Evolutionary conservation across 64 coral and sea anemone genomes (phyloP), one percentile per base, ranked within the genome.

Genomic region (Montipora efflorescens): DNA sequence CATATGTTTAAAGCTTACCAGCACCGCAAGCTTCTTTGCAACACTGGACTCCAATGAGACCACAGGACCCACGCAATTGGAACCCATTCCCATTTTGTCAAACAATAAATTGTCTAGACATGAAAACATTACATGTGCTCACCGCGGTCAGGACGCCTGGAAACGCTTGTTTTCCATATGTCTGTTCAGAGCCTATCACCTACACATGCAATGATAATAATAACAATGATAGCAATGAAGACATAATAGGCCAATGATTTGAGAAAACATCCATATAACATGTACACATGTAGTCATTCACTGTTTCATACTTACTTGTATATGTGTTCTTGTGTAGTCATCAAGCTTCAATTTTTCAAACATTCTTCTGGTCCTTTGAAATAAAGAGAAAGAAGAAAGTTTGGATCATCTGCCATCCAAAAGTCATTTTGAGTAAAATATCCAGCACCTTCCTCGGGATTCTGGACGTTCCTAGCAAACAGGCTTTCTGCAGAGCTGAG

Each of bases 251-350:
- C 11, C 14, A 36, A 64, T 15, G 14, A 64, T 64, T 3, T 0
- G 0, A 57, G 7, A 57, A 57, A 57, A 57, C 1, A 57, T 8
- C 1, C 2, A 8, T 57, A 57, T 5, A 28, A 79, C 16, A 4
- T 14, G 19, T 5, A 21, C 21, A 14, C 43, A 19, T 13, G 8
- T 18, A 15, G 4, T 7, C 14, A 2, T 18, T 1, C 4, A 19
- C 8, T 44, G 11, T 46, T 53, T 71, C 19, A 75, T 20, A 59
- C 3, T 74, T 14, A 99, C 98, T 92, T 99, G 98, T 20, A 99
- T 87, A 83, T 96, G 89, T 48, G 98, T 99, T 95, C 95, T 94
- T 79, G 95, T 96, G 86, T 99, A 99, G 81, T 99, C 98, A 74
- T 96, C 90, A 61, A 99, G 74, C 13, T 95, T 95, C 16, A 96